Percentiles rank a stretch among this genome's conserved stretches.
phyloP scores from a whole-genome alignment of 2,113 vertebrate species.

The Poeciliopsis occidentalis region DNA sequence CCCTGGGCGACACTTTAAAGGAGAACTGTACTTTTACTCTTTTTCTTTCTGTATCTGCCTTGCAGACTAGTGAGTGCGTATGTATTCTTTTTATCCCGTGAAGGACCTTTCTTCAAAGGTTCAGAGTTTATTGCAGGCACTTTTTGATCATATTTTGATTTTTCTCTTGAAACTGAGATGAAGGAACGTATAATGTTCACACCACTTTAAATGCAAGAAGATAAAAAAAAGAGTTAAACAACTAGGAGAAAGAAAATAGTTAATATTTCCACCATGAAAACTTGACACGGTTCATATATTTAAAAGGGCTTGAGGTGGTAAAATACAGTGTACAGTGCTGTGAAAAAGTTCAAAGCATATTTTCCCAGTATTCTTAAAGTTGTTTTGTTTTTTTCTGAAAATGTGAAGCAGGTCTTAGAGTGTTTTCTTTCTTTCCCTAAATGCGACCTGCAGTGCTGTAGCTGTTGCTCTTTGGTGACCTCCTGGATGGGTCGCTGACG shows the following conservation, averaged over 20 bases:
- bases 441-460: too few relatives aligned
- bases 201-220: constrained; percentile 41
- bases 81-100: constrained; percentile 30
- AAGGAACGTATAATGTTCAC: constrained; percentile 13
- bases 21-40: constrained; percentile 42
- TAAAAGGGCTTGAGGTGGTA: neutral
- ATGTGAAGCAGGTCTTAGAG: too few relatives aligned
- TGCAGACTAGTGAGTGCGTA: constrained; percentile 5
- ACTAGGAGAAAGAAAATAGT: constrained; percentile 18
- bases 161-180: constrained; percentile 35
- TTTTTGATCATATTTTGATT: constrained; percentile 59
- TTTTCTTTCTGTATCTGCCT: constrained; percentile 28
- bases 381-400: too few relatives aligned
- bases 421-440: too few relatives aligned
- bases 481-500: too few relatives aligned
- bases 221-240: constrained; percentile 19
- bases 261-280: neutral
- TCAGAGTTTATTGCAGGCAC: constrained; percentile 55
- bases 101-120: constrained; percentile 61
- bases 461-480: too few relatives aligned
- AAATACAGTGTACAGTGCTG: too few relatives aligned
- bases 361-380: too few relatives aligned
- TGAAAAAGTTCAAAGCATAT: too few relatives aligned
- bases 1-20: constrained; percentile 61
- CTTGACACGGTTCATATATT: neutral